Percentiles rank a stretch among this genome's conserved stretches.
These are phyloP conservation scores for Pangasius sanitwongsei DNA, from an alignment of 2,797 vertebrate genomes.

Conservation along the genomic window DNA sequence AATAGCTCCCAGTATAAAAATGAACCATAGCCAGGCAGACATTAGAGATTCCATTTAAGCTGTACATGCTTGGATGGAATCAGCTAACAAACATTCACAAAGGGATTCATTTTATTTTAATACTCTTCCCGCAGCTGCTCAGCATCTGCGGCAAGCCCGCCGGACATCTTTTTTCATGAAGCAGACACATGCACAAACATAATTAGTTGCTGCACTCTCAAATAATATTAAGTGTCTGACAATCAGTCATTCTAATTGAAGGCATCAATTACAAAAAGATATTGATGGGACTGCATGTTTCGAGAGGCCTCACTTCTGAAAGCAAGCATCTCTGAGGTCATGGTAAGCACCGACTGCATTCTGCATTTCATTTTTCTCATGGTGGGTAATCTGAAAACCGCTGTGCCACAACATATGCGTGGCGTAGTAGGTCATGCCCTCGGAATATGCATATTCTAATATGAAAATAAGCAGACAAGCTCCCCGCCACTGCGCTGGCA, in stretches of 20 bases:
- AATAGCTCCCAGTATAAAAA: conserved; percentile 41
- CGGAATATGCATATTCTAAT: conserved; percentile 44
- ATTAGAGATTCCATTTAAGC: conserved; percentile 44
- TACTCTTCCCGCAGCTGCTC: conserved; percentile 51
- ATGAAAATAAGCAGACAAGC: conserved; percentile 48
- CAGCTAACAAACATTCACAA: conserved; percentile 53
- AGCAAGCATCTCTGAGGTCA: conserved; percentile 34
- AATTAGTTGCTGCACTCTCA: conserved; percentile 45
- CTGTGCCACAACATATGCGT: conserved; percentile 42
- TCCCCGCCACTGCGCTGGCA: conserved; percentile 34
- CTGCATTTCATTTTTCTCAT: conserved; percentile 9
- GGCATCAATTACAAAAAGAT: conserved; percentile 25
- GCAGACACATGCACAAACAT: conserved; percentile 53
- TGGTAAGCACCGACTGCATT: background rate
- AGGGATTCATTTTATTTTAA: conserved; percentile 49
- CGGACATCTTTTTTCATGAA: conserved; percentile 50
- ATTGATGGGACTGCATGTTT: conserved; percentile 18
- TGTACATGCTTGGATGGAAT: conserved; percentile 46
- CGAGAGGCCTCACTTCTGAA: conserved; percentile 7
- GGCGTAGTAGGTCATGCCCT: conserved; percentile 44
- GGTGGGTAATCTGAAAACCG: conserved; percentile 31
- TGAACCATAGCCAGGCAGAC: conserved; percentile 15
- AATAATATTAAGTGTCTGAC: conserved; percentile 47
- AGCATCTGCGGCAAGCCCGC: conserved; percentile 52
- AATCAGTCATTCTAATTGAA: conserved; percentile 52